Percentiles rank a stretch among this genome's conserved stretches.
Evolutionary conservation across 2,113 vertebrate genomes (phyloP).

Genomic region (Morone chrysops): DNA sequence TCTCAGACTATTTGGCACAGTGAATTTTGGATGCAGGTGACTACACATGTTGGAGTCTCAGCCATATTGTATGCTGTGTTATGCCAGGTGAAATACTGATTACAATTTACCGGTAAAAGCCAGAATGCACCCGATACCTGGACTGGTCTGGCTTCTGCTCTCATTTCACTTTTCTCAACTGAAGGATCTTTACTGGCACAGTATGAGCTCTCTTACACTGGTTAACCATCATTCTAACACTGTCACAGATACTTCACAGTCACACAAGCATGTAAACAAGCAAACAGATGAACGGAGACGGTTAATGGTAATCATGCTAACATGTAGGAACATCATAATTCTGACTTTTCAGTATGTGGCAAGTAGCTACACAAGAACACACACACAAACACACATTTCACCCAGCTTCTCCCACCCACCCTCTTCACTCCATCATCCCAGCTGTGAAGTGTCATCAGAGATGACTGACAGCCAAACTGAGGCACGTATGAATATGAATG

Average conservation of each 20-base stretch:
- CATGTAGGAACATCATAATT: slow-evolving; percentile 4
- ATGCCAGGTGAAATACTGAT: background rate
- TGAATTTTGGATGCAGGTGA: background rate
- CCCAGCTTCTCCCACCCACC: slow-evolving; percentile 30
- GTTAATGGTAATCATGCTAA: background rate
- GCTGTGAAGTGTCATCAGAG: slow-evolving; percentile 67
- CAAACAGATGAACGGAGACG: slow-evolving; percentile 2
- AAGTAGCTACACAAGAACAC: background rate
- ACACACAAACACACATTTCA: slow-evolving; percentile 2
- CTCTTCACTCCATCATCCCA: slow-evolving; percentile 54
- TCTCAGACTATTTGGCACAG: background rate
- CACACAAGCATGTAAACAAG: slow-evolving; percentile 6
- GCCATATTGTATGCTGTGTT: background rate
- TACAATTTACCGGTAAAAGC: background rate
- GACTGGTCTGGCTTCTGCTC: background rate
- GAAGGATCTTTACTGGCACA: background rate
- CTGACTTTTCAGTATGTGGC: slow-evolving; percentile 5
- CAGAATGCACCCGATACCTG: background rate
- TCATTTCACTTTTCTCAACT: background rate
- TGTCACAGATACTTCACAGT: background rate
- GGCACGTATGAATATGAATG: slow-evolving; percentile 60
- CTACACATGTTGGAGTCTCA: background rate
- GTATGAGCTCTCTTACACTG: background rate
- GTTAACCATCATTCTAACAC: background rate
- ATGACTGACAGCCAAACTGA: slow-evolving; percentile 69